Evolutionary conservation across 2,113 vertebrate species (phyloP).

Genomic region (Otocyon megalotis): DNA sequence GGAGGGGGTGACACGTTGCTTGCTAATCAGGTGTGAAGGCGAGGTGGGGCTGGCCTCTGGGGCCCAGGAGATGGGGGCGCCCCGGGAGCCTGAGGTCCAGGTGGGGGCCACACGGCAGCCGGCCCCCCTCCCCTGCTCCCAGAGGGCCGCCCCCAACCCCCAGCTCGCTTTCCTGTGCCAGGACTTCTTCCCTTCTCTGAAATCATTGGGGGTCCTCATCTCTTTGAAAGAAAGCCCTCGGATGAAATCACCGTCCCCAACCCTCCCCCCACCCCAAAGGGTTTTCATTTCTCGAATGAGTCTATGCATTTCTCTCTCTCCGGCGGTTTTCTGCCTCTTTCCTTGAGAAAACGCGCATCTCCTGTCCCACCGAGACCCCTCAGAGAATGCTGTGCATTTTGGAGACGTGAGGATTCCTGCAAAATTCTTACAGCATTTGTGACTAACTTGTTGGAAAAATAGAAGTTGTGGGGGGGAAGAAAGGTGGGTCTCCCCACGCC

Average conservation of each 20-base stretch:
- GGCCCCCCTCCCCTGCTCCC: background rate
- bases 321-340: slow-evolving; percentile 75
- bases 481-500: slow-evolving; percentile 51
- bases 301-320: slow-evolving; percentile 85
- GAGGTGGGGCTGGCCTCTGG: background rate
- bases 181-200: slow-evolving; percentile 2
- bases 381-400: slow-evolving; percentile 79
- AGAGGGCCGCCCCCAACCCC: background rate
- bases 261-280: background rate
- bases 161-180: background rate
- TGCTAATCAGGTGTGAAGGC: background rate
- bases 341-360: slow-evolving; percentile 55
- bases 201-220: background rate
- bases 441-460: slow-evolving; percentile 64
- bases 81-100: background rate
- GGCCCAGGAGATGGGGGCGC: background rate
- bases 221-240: slow-evolving; percentile 56
- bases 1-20: background rate
- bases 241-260: background rate
- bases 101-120: background rate
- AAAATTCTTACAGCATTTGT: slow-evolving; percentile 82
- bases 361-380: slow-evolving; percentile 68
- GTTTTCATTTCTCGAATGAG: slow-evolving; percentile 69
- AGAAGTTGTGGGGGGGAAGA: background rate
- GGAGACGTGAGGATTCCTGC: slow-evolving; percentile 67